phyloP scores from a whole-genome alignment of 2,113 vertebrate species.

The Elephantulus edwardii region DNA sequence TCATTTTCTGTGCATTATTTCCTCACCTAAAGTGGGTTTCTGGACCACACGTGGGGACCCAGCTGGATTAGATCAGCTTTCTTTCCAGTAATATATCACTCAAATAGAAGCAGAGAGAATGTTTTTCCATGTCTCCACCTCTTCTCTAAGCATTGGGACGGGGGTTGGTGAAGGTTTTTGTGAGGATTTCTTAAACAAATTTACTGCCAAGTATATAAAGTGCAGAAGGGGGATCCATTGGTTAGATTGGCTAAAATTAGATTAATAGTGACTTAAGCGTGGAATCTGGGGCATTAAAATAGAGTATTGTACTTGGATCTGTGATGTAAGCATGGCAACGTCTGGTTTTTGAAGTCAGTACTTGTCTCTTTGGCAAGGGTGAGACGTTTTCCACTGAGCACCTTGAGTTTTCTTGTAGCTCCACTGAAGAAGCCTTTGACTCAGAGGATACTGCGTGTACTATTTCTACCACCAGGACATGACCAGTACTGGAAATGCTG shows the following conservation, averaged over 20 bases:
- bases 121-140: neutral
- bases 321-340: neutral
- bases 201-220: neutral
- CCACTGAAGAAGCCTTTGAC: neutral
- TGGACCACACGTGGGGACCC: neutral
- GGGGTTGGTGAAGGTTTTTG: neutral
- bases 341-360: neutral
- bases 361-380: conserved; percentile 5
- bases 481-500: neutral
- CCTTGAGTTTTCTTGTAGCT: conserved; percentile 5
- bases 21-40: neutral
- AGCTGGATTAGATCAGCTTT: neutral
- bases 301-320: conserved; percentile 22
- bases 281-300: neutral
- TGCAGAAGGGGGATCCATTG: neutral
- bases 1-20: neutral
- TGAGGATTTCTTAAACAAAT: neutral
- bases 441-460: neutral
- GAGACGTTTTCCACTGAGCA: neutral
- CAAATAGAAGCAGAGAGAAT: neutral
- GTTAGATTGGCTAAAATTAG: neutral
- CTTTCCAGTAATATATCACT: neutral
- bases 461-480: conserved; percentile 24
- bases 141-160: neutral
- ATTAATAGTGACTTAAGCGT: neutral